phyloP scores from a whole-genome alignment of 2,888 invertebrate species.

The Phengaris alcon region DNA sequence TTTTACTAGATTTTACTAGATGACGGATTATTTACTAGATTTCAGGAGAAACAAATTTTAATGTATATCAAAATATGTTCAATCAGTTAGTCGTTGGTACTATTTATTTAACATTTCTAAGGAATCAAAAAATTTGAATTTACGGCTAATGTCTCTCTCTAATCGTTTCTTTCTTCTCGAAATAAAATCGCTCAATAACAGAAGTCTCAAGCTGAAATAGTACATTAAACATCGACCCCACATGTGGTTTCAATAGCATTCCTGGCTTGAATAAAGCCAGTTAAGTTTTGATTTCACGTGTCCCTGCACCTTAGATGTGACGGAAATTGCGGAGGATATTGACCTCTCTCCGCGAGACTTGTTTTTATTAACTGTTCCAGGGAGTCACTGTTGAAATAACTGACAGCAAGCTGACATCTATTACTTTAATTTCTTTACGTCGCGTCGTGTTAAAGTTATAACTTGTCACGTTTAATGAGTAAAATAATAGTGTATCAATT shows the following conservation, averaged over 20 bases:
- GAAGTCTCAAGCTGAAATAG: neutral
- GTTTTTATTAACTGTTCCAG: conserved; percentile 59
- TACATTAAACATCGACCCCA: conserved; percentile 23
- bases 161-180: neutral
- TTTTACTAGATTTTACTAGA: no score
- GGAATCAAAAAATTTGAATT: neutral
- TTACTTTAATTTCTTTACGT: neutral
- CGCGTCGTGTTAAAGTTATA: neutral
- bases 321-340: conserved; percentile 70
- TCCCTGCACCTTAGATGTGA: conserved; percentile 59
- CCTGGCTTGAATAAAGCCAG: conserved; percentile 62
- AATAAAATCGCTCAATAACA: conserved; percentile 6
- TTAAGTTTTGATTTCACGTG: conserved; percentile 71
- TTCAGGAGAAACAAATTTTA: no score
- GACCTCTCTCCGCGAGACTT: conserved; percentile 54
- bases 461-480: neutral
- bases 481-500: no score
- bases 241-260: conserved; percentile 27
- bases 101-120: no score
- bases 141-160: no score
- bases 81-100: no score
- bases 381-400: conserved; percentile 42
- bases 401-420: no score
- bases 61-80: no score
- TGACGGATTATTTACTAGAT: no score